These are phyloP conservation scores for Lithobates sylvaticus DNA, from an alignment of 2,797 vertebrate species.

Conservation along the genomic window DNA sequence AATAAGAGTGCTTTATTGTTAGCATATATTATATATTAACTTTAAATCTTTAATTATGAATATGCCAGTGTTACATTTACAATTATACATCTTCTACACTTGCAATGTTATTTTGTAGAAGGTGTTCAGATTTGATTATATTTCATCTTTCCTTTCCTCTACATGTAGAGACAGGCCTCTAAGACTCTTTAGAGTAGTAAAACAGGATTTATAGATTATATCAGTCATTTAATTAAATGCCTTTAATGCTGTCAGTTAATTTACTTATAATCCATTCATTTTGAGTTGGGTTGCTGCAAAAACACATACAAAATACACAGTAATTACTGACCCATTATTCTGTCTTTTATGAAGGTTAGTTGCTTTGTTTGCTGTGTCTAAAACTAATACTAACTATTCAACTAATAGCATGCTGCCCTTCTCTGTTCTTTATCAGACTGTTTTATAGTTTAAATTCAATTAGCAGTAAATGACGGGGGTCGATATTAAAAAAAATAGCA, in stretches of 20 bases:
- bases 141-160: not conserved
- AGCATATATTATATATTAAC: too few species aligned
- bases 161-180: not conserved
- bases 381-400: not conserved
- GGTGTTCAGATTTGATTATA: too few species aligned
- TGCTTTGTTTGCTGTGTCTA: not conserved
- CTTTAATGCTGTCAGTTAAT: slow-evolving; percentile 30
- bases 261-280: slow-evolving; percentile 38
- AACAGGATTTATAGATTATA: slow-evolving; percentile 17
- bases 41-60: too few species aligned
- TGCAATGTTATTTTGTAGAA: too few species aligned
- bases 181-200: not conserved
- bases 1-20: too few species aligned
- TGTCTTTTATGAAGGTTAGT: slow-evolving; percentile 17
- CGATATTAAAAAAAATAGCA: not conserved
- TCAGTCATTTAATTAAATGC: slow-evolving; percentile 27
- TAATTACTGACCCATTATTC: slow-evolving; percentile 39
- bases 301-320: not conserved
- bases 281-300: not conserved
- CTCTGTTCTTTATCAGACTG: not conserved
- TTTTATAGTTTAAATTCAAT: not conserved
- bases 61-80: too few species aligned
- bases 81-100: too few species aligned
- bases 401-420: not conserved
- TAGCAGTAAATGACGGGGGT: not conserved